Base-by-base conservation (phyloP, 2,888 invertebrate species). In the Nipponacmea schrenckii region DNA sequence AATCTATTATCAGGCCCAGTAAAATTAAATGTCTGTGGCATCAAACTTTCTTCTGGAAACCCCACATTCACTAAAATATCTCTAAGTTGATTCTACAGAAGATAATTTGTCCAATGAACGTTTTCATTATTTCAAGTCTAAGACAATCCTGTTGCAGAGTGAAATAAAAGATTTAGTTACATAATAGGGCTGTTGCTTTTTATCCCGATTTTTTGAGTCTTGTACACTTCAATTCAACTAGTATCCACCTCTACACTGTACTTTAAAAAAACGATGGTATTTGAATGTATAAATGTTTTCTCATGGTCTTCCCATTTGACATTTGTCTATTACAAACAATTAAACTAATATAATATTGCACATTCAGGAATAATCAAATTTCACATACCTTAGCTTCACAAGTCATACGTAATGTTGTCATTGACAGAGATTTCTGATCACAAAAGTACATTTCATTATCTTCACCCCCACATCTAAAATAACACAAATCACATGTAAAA, bases 351-450 rank as follows among this genome's bases (percentile, higher is more conserved):
- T n/a, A n/a, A n/a, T n/a, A n/a, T n/a, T n/a, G n/a, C n/a, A n/a
- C n/a, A n/a, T n/a, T n/a, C n/a, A n/a, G n/a, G n/a, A n/a, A n/a
- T n/a, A n/a, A n/a, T n/a, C n/a, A n/a, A n/a, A n/a, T n/a, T n/a
- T n/a, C 39, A 39, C 48, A 56, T 72, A 85, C 85, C 83, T 86
- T 87, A 2, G 98, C 97, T 87, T 98, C 98, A 89, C 93, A 93
- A 0, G 97, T 97, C 80, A 97, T 94, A 17, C 96, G 91, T 86
- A 98, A 92, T 0, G 96, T 96, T 0, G 96, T 94, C 87, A 95
- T 90, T 81, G 95, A 96, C 5, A 98, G 90, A 26, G 95, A 95
- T 86, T 97, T 96, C 89, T 93, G 93, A 72, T 97, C 96, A 89
- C 98, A 98, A 91, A 97, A 98, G 44, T 92, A 89, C 64, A 92